These are phyloP conservation scores for Phoenoteleia sp. DNA, from an alignment of 2,888 invertebrate genomes.

Conservation along the genomic window DNA sequence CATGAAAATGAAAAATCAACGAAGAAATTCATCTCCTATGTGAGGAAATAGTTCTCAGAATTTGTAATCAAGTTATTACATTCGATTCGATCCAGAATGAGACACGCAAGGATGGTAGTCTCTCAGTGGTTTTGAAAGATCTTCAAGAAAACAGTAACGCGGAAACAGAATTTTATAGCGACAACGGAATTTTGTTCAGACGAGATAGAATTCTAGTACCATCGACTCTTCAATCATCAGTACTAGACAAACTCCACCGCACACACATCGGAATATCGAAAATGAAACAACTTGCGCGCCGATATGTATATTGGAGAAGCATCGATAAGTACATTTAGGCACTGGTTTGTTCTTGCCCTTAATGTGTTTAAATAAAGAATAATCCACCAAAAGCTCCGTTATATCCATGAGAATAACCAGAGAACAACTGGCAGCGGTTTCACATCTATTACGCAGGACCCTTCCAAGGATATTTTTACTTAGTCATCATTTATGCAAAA, in stretches of 20 bases:
- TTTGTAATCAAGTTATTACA: conserved; percentile 2
- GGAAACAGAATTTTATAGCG: conserved; percentile 40
- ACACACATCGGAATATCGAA: conserved; percentile 66
- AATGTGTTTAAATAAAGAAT: conserved; percentile 43
- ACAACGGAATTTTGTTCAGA: conserved; percentile 68
- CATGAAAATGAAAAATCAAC: not conserved
- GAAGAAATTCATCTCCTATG: conserved; percentile 18
- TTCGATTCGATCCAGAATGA: conserved; percentile 11
- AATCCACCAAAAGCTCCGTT: conserved; percentile 58
- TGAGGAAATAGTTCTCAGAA: not conserved
- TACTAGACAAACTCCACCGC: conserved; percentile 64
- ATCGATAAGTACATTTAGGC: conserved; percentile 70
- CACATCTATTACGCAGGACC: conserved; percentile 77
- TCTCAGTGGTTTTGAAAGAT: not conserved
- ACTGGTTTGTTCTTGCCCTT: conserved; percentile 39
- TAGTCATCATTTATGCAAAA: conserved; percentile 72
- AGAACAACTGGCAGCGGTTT: conserved; percentile 74
- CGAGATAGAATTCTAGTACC: conserved; percentile 75
- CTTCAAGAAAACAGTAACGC: not conserved
- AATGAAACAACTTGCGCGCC: conserved; percentile 67
- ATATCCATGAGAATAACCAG: conserved; percentile 69
- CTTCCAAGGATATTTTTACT: conserved; percentile 28
- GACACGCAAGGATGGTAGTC: not conserved
- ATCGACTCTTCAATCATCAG: conserved; percentile 3
- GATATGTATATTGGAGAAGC: conserved; percentile 70